These are phyloP conservation scores for Brachionus asplanchnoidis DNA, from an alignment of 1,140 invertebrate species.

Conservation along the genomic window DNA sequence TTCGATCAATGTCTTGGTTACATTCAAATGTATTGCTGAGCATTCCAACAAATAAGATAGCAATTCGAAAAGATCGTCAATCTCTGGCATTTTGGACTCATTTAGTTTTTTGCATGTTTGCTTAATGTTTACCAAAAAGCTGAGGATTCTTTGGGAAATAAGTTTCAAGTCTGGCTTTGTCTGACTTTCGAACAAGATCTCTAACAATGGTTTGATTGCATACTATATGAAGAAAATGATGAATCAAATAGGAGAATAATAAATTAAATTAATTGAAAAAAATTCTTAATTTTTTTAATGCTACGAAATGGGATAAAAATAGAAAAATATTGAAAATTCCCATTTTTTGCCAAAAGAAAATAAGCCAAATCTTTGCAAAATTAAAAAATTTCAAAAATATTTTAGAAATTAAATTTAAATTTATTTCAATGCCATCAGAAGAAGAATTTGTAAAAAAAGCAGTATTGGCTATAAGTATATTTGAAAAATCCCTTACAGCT, in stretches of 20 bases:
- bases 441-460: no score
- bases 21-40: conserved; percentile 38
- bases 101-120: conserved; percentile 4
- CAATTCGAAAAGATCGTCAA: conserved; percentile 29
- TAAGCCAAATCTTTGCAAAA: no score
- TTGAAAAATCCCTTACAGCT: no score
- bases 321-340: no score
- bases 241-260: background rate
- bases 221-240: background rate
- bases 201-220: background rate
- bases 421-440: no score
- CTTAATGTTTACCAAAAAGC: conserved; percentile 8
- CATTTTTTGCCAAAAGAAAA: no score
- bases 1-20: conserved; percentile 31
- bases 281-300: no score
- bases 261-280: background rate
- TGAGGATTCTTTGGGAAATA: conserved; percentile 4
- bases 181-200: conserved; percentile 35
- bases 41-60: conserved; percentile 23
- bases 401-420: no score
- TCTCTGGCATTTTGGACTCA: background rate
- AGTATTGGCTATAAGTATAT: no score
- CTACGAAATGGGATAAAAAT: no score
- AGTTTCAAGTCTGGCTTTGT: conserved; percentile 27
- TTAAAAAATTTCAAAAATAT: no score